Conservation (phyloP, 2,113 vertebrate species). For the Puffinus mauretanicus region DNA sequence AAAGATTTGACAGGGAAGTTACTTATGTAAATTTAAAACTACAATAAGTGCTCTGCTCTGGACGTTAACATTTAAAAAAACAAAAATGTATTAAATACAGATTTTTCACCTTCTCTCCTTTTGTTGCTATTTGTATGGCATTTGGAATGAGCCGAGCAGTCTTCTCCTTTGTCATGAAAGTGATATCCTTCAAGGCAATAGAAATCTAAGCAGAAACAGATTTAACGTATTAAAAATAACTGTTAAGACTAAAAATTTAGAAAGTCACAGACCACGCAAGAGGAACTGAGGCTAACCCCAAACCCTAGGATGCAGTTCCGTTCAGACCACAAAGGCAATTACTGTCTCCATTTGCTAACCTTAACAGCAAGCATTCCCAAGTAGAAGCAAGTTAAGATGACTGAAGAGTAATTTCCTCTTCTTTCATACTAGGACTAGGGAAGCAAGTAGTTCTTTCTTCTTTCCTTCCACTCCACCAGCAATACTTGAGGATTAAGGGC, state of each 20-base stretch:
- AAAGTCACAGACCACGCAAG: background rate
- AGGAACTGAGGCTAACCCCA: background rate
- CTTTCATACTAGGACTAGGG: background rate
- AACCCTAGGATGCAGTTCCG: background rate
- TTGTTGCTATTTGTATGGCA: constrained; percentile 88
- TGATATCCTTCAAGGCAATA: constrained; percentile 84
- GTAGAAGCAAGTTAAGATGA: background rate
- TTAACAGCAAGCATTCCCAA: background rate
- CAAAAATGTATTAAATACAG: background rate
- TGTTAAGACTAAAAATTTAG: background rate
- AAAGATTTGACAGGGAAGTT: background rate
- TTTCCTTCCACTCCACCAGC: background rate
- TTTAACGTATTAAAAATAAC: background rate
- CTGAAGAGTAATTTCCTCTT: background rate
- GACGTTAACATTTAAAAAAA: background rate
- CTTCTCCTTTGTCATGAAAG: constrained; percentile 87
- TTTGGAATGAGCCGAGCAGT: constrained; percentile 91
- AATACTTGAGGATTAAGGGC: background rate
- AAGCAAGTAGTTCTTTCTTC: background rate
- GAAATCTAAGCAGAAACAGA: constrained; percentile 77
- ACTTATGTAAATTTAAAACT: background rate
- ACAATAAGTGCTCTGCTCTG: background rate
- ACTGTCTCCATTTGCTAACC: background rate
- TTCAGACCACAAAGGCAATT: background rate
- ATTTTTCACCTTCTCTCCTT: constrained; percentile 83